Evolutionary conservation across 2,888 invertebrate species (phyloP).

Genomic region (Zeuzera pyrina): DNA sequence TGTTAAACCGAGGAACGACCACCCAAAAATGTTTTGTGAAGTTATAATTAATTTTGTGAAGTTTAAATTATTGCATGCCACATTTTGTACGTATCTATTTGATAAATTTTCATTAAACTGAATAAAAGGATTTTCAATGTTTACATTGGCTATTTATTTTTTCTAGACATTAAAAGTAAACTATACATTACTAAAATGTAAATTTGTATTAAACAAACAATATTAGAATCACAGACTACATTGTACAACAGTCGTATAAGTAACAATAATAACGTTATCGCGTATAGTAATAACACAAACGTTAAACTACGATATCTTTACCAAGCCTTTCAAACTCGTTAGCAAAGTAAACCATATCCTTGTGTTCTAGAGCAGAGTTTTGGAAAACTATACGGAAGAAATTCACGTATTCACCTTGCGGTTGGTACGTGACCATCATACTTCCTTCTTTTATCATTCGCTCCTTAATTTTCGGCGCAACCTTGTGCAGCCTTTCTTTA

Average conservation of each 20-base stretch:
- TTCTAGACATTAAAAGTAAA: no score
- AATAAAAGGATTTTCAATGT: no score
- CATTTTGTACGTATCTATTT: no score
- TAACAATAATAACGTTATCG: slow-evolving; percentile 9
- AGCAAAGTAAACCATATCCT: slow-evolving; percentile 90
- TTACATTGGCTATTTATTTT: no score
- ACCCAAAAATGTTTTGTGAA: no score
- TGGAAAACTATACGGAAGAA: slow-evolving; percentile 96
- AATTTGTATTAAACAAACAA: no score
- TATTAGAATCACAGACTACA: slow-evolving; percentile 50
- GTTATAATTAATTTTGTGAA: no score
- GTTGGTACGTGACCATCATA: slow-evolving; percentile 98
- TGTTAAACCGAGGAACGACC: no score
- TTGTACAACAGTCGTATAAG: slow-evolving; percentile 31
- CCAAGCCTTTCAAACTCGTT: slow-evolving; percentile 91
- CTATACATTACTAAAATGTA: no score
- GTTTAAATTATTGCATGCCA: no score
- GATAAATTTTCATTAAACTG: no score
- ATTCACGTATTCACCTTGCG: slow-evolving; percentile 87
- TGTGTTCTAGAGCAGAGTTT: slow-evolving; percentile 86
- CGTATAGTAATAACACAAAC: no score
- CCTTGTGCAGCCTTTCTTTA: slow-evolving; percentile 78
- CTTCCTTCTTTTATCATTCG: slow-evolving; percentile 95
- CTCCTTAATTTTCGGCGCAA: slow-evolving; percentile 95
- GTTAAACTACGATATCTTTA: slow-evolving; percentile 65